These are phyloP conservation scores for Ennomos fuscantarius DNA, from an alignment of 2,888 invertebrate species.

Conservation along the genomic window DNA sequence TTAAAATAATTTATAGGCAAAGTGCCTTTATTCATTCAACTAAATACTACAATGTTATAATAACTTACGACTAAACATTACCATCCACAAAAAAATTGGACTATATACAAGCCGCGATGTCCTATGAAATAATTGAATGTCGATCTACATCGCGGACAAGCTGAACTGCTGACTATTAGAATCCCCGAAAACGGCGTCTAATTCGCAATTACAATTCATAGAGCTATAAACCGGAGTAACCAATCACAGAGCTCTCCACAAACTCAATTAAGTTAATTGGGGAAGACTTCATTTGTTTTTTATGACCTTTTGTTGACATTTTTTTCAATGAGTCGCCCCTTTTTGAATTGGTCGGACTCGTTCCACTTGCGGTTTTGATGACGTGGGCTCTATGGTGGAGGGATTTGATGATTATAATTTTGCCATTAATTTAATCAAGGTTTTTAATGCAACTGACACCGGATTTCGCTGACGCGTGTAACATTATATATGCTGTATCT, in stretches of 20 bases:
- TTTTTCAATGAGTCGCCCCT: slow-evolving; percentile 28
- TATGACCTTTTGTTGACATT: slow-evolving; percentile 44
- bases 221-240: slow-evolving; percentile 58
- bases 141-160: slow-evolving; percentile 4
- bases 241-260: slow-evolving; percentile 57
- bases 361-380: slow-evolving; percentile 20
- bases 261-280: slow-evolving; percentile 69
- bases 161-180: slow-evolving; percentile 28
- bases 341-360: slow-evolving; percentile 9
- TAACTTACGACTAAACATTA: too few species aligned
- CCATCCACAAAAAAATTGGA: too few species aligned
- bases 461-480: too few species aligned
- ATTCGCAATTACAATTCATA: slow-evolving; percentile 68
- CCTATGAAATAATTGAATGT: too few species aligned
- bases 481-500: too few species aligned
- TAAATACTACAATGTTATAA: too few species aligned
- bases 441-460: too few species aligned
- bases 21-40: too few species aligned
- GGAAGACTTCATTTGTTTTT: slow-evolving; percentile 63
- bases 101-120: too few species aligned
- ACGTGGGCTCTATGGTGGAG: slow-evolving; percentile 7
- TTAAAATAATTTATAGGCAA: too few species aligned
- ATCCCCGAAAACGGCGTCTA: slow-evolving; percentile 38
- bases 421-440: too few species aligned
- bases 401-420: slow-evolving; percentile 15